Percentiles rank a stretch among this genome's conserved stretches.
Conservation (phyloP, 2,113 vertebrate genomes). For the Enhydra lutris region DNA sequence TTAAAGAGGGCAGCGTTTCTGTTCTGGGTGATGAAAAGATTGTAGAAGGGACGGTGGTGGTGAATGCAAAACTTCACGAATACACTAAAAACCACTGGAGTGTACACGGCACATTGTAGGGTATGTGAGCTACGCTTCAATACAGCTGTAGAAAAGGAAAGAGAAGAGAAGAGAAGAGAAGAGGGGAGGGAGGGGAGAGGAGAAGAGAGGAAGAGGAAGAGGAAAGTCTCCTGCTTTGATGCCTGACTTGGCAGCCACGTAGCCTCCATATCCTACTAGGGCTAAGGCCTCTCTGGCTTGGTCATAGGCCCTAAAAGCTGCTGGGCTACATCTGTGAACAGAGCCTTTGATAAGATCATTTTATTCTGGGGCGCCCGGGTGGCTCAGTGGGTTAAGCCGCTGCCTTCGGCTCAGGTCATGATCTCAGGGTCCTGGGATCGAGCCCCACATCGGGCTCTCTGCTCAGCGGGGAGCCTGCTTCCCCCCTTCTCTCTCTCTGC, state of each 20-base stretch:
- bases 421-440: too few relatives aligned
- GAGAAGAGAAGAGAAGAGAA: neutral
- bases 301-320: neutral
- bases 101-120: neutral
- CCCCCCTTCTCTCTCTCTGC: too few relatives aligned
- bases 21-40: neutral
- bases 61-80: neutral
- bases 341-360: neutral
- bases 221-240: neutral
- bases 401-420: too few relatives aligned
- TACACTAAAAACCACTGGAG: neutral
- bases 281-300: neutral
- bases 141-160: neutral
- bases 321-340: neutral
- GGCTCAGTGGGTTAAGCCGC: too few relatives aligned
- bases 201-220: neutral
- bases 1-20: neutral
- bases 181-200: too few relatives aligned
- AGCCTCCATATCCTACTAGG: neutral
- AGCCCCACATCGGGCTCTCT: too few relatives aligned
- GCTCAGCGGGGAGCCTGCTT: too few relatives aligned
- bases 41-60: neutral
- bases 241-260: neutral
- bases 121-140: neutral
- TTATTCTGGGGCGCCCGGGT: neutral